Conservation (phyloP, 2,113 vertebrate genomes). For the Microcebus jonahi region DNA sequence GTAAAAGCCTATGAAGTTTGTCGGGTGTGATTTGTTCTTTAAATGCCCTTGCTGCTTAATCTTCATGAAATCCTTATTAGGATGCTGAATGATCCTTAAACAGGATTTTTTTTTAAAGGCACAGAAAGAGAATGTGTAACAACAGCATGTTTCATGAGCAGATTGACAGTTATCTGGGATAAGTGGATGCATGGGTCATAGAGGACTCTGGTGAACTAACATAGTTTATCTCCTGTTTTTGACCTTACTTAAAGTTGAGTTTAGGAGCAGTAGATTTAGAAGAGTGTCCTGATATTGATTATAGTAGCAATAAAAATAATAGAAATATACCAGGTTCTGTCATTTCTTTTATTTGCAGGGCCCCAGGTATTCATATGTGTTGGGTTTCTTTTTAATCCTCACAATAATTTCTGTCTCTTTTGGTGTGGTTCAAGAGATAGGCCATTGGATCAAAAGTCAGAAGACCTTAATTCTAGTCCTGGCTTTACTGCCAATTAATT, state of each 20-base stretch:
- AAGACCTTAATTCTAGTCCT: neutral
- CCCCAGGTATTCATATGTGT: neutral
- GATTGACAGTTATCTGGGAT: neutral
- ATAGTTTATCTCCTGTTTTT: neutral
- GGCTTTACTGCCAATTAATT: neutral
- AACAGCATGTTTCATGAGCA: neutral
- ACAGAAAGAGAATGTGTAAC: neutral
- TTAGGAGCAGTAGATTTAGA: neutral
- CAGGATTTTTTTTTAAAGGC: constrained; percentile 7
- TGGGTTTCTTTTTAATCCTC: neutral
- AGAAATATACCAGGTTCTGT: neutral
- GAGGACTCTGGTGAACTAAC: neutral
- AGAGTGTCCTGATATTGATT: neutral
- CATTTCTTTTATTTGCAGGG: neutral
- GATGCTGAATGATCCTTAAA: constrained; percentile 62
- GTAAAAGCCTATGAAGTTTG: constrained; percentile 61
- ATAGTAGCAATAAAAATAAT: neutral
- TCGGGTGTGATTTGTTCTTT: constrained; percentile 67
- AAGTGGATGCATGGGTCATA: neutral
- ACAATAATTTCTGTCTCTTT: neutral
- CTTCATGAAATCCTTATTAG: constrained; percentile 64
- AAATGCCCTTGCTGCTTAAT: constrained; percentile 68
- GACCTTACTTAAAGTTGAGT: neutral
- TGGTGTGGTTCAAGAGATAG: neutral
- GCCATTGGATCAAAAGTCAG: neutral